Evolutionary conservation across 2,888 invertebrate genomes (phyloP).

Genomic region (Pogonocherus hispidulus): DNA sequence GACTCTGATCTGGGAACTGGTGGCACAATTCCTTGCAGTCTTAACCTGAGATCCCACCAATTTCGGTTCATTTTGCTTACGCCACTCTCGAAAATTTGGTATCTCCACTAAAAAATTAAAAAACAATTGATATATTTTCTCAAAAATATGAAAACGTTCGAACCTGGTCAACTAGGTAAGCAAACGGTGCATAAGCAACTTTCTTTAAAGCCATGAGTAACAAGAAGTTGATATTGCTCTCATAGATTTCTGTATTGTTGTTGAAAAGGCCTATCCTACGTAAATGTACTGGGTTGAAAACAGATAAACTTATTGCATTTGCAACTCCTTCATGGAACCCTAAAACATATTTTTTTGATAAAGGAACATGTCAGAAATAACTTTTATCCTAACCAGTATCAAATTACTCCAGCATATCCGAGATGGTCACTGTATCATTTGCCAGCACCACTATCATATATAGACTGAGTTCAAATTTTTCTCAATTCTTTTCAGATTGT

Average conservation of each 20-base stretch:
- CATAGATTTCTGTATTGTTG: slow-evolving; percentile 76
- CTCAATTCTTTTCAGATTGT: no score
- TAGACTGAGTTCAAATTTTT: no score
- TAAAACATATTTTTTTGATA: slow-evolving; percentile 68
- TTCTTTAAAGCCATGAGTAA: slow-evolving; percentile 85
- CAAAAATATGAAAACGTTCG: slow-evolving; percentile 35
- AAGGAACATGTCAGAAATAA: no score
- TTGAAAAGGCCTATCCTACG: slow-evolving; percentile 80
- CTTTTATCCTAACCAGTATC: no score
- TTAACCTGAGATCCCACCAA: slow-evolving; percentile 83
- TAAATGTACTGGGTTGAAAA: slow-evolving; percentile 83
- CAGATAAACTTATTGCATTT: slow-evolving; percentile 83
- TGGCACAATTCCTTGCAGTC: slow-evolving; percentile 82
- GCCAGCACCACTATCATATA: no score
- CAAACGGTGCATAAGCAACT: slow-evolving; percentile 83
- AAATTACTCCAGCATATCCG: no score
- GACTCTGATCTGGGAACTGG: slow-evolving; percentile 78
- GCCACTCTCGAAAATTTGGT: slow-evolving; percentile 83
- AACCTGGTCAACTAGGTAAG: slow-evolving; percentile 85
- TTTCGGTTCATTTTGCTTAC: slow-evolving; percentile 79
- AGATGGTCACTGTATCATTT: no score
- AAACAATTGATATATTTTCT: neutral
- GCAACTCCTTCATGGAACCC: slow-evolving; percentile 91
- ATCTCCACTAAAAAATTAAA: slow-evolving; percentile 77
- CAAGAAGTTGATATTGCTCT: slow-evolving; percentile 83